These are phyloP conservation scores for Microctenopoma stevenorrisi DNA, from an alignment of 2,797 vertebrate species.

Conservation along the genomic window DNA sequence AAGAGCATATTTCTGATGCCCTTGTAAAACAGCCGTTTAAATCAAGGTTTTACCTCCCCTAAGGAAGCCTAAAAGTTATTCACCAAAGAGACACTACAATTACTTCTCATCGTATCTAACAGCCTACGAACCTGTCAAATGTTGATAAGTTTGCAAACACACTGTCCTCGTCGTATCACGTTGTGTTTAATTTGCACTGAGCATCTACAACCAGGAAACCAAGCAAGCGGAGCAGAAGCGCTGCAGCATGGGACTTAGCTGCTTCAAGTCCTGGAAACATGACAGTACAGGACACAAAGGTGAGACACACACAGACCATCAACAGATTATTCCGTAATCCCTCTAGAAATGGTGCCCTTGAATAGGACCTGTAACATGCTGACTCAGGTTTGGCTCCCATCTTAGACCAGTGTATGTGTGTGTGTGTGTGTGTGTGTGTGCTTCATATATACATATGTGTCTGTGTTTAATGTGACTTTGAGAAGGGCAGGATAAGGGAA, in stretches of 20 bases:
- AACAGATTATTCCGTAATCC: slow-evolving; percentile 41
- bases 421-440: slow-evolving; percentile 10
- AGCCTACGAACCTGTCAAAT: too few species aligned
- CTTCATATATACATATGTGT: neutral
- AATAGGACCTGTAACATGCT: slow-evolving; percentile 45
- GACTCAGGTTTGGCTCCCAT: slow-evolving; percentile 38
- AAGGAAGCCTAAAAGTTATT: neutral
- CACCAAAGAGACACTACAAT: neutral
- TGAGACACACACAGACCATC: slow-evolving; percentile 50
- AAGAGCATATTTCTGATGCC: neutral
- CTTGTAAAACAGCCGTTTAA: neutral
- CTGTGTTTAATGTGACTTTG: slow-evolving; percentile 55
- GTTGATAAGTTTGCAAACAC: too few species aligned
- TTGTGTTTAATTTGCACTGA: neutral
- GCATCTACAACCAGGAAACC: neutral
- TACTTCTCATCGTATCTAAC: neutral
- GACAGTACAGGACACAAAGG: slow-evolving; percentile 83
- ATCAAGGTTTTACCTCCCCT: neutral
- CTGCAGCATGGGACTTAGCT: slow-evolving; percentile 87
- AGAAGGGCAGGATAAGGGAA: slow-evolving; percentile 24
- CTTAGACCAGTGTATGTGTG: slow-evolving; percentile 16
- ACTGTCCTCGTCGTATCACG: neutral
- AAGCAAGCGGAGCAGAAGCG: slow-evolving; percentile 26
- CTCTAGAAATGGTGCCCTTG: slow-evolving; percentile 32
- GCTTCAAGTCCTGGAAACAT: slow-evolving; percentile 88